A percentile compares a stretch with the other conserved stretches of the same genome.
Conservation (phyloP, 2,797 vertebrate species). For the Spondyliosoma cantharus region DNA sequence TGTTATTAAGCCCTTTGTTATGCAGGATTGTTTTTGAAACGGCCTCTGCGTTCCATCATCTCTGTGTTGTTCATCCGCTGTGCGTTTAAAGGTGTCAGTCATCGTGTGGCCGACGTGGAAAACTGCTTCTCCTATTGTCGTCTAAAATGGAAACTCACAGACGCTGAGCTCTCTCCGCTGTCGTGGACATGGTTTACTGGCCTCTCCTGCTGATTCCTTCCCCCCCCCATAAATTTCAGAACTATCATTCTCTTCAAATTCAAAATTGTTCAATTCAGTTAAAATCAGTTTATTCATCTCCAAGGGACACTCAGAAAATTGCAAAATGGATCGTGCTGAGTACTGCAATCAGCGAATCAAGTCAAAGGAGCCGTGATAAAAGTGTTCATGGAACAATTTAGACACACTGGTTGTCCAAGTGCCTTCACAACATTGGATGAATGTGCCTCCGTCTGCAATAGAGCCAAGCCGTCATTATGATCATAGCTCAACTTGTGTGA, state of each 20-base stretch:
- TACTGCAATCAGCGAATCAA: background rate
- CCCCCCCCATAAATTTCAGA: too few species aligned
- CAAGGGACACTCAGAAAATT: background rate
- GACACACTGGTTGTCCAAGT: background rate
- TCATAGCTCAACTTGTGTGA: too few species aligned
- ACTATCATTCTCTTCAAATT: background rate
- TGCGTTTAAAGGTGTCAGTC: conserved; percentile 7
- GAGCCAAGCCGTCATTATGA: too few species aligned
- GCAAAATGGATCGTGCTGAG: background rate
- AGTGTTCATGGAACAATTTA: background rate
- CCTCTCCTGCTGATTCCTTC: too few species aligned
- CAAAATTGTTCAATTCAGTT: background rate
- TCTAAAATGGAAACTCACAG: conserved; percentile 3
- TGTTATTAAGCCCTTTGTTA: background rate
- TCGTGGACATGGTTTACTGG: background rate
- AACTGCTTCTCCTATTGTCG: background rate
- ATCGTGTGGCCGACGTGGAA: background rate
- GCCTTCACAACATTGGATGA: background rate
- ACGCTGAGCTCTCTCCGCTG: background rate
- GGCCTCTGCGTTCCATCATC: background rate
- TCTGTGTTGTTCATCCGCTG: conserved; percentile 1
- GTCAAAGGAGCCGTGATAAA: background rate
- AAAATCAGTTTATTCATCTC: background rate
- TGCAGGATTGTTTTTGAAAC: background rate
- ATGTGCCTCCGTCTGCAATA: background rate